Conservation (phyloP, 2,888 invertebrate species). For the Standfussiana lucernea region DNA sequence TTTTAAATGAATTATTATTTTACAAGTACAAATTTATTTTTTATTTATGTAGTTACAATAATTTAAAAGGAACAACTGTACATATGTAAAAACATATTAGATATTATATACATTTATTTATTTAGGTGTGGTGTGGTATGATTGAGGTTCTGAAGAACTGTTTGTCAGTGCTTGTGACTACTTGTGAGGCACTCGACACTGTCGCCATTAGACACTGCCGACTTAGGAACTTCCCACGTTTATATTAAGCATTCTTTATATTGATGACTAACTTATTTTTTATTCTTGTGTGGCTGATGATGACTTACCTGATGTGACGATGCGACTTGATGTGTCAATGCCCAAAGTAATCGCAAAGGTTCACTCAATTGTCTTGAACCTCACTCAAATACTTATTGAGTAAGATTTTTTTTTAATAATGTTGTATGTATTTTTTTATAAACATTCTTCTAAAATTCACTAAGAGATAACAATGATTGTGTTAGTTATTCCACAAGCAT, state of each 20-base stretch:
- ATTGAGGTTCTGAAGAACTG: slow-evolving; percentile 82
- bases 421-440: slow-evolving; percentile 59
- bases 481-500: slow-evolving; percentile 58
- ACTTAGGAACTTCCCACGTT: slow-evolving; percentile 64
- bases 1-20: slow-evolving; percentile 81
- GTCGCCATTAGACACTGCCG: slow-evolving; percentile 73
- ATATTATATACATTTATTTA: slow-evolving; percentile 89
- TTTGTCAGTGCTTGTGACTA: slow-evolving; percentile 79
- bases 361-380: slow-evolving; percentile 79
- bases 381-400: slow-evolving; percentile 54
- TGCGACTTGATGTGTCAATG: slow-evolving; percentile 66
- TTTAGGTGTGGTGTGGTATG: slow-evolving; percentile 85
- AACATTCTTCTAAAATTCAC: slow-evolving; percentile 50
- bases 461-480: slow-evolving; percentile 43
- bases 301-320: slow-evolving; percentile 36
- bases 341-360: slow-evolving; percentile 73
- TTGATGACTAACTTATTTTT: slow-evolving; percentile 60
- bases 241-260: slow-evolving; percentile 57
- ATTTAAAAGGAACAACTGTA: slow-evolving; percentile 86
- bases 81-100: slow-evolving; percentile 90
- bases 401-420: slow-evolving; percentile 39
- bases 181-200: slow-evolving; percentile 78
- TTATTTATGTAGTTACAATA: slow-evolving; percentile 85
- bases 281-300: slow-evolving; percentile 56
- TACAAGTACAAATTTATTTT: slow-evolving; percentile 88